Percentiles rank a stretch among this genome's conserved stretches.
These are phyloP conservation scores for Philypnodon macrostomus DNA, from an alignment of 2,797 vertebrate genomes.

Conservation along the genomic window DNA sequence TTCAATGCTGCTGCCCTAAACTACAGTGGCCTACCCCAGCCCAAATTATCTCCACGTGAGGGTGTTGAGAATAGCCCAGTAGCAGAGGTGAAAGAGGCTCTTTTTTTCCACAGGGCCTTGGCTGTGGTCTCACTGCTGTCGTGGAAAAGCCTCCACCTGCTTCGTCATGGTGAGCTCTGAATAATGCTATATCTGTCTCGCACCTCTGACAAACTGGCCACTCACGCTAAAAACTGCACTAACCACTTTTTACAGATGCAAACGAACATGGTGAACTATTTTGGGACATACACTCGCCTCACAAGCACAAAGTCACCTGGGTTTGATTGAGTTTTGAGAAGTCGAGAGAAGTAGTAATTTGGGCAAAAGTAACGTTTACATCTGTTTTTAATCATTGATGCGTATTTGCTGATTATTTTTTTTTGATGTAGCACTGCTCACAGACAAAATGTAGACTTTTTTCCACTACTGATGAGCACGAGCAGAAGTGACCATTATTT, in stretches of 20 bases:
- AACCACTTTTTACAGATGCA: neutral
- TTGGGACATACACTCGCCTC: too few species aligned
- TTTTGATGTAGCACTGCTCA: too few species aligned
- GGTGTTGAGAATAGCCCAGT: conserved; percentile 31
- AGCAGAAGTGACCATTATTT: too few species aligned
- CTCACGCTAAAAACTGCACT: conserved; percentile 2
- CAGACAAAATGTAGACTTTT: too few species aligned
- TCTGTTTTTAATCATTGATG: too few species aligned
- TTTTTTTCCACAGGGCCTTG: conserved; percentile 55
- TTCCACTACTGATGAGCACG: too few species aligned
- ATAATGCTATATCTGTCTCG: conserved; percentile 60
- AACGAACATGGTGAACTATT: neutral
- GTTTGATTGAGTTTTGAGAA: too few species aligned
- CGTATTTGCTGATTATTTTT: too few species aligned
- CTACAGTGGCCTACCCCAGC: conserved; percentile 15
- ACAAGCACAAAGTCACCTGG: too few species aligned
- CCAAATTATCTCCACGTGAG: conserved; percentile 18
- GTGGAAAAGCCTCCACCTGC: conserved; percentile 63
- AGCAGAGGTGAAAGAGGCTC: conserved; percentile 61
- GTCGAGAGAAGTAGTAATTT: too few species aligned
- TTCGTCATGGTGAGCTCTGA: conserved; percentile 37
- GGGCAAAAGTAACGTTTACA: too few species aligned
- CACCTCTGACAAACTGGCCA: conserved; percentile 16
- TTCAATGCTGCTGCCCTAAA: too few species aligned
- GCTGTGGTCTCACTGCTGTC: conserved; percentile 24